Evolutionary conservation across 2,113 vertebrate genomes (phyloP).

Genomic region (Mesoclemmys tuberculata): DNA sequence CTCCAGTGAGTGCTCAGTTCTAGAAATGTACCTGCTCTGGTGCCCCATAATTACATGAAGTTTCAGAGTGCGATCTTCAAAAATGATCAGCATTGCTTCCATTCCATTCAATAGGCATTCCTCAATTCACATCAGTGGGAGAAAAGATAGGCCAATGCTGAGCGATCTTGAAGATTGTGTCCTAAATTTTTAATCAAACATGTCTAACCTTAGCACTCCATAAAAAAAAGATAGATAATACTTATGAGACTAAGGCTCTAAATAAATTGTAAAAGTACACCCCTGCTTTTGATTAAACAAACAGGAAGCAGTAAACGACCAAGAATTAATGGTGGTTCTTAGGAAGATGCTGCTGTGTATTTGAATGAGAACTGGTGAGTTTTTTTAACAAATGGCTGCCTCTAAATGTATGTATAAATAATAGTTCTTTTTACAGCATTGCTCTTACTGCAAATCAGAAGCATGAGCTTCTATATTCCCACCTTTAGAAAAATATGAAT

Average conservation of each 20-base stretch:
- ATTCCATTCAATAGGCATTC: conserved; percentile 4
- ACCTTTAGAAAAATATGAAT: background rate
- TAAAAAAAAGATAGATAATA: conserved; percentile 59
- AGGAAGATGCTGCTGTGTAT: background rate
- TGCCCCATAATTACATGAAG: background rate
- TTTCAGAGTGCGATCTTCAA: background rate
- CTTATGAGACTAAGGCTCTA: conserved; percentile 1
- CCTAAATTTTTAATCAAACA: background rate
- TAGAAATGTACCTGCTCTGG: background rate
- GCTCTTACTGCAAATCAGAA: conserved; percentile 11
- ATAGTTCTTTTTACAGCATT: conserved; percentile 47
- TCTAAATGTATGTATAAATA: conserved; percentile 49
- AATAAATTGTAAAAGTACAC: background rate
- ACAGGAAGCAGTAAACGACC: conserved; percentile 7
- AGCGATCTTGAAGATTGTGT: background rate
- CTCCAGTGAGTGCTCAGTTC: background rate
- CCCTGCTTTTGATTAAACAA: background rate
- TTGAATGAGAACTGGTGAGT: background rate
- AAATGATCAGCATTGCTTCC: background rate
- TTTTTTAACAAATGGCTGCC: conserved; percentile 18
- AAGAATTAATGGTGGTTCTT: conserved; percentile 1
- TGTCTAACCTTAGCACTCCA: background rate
- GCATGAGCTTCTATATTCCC: background rate
- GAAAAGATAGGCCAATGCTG: conserved; percentile 23
- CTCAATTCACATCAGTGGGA: conserved; percentile 12